Conservation (phyloP, 1,140 invertebrate species). For the Holcopasites calliopsidis region DNA sequence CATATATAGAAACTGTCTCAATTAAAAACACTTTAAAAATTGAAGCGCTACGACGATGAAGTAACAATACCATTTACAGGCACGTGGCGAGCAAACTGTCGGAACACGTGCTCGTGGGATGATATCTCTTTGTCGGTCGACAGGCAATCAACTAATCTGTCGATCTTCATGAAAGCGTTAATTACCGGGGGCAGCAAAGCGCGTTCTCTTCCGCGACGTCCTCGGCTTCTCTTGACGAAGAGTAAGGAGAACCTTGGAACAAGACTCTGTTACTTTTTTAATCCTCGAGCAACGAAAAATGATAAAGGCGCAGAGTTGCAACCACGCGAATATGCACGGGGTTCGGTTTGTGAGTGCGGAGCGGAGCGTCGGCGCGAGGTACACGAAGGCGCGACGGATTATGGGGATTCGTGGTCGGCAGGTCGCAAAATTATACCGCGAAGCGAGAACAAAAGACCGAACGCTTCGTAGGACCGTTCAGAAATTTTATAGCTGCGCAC, state of each 20-base stretch:
- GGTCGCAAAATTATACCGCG: conserved; percentile 41
- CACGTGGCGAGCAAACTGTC: background rate
- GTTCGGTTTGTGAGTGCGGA: conserved; percentile 23
- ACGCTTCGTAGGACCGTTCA: conserved; percentile 36
- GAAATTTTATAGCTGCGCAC: conserved; percentile 35
- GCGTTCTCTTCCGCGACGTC: background rate
- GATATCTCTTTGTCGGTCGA: conserved; percentile 9
- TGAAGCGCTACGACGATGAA: background rate
- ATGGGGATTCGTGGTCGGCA: conserved; percentile 43
- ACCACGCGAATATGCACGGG: conserved; percentile 5
- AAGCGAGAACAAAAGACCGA: conserved; percentile 44
- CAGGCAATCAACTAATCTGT: conserved; percentile 16
- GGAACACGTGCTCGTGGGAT: background rate
- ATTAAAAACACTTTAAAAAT: background rate
- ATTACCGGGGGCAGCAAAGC: background rate
- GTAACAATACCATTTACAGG: background rate
- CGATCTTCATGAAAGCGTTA: conserved; percentile 23
- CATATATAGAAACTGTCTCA: background rate
- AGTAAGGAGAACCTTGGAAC: no score
- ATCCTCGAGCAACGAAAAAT: background rate
- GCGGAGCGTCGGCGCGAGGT: background rate
- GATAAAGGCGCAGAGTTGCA: conserved; percentile 19
- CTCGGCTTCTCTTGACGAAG: background rate
- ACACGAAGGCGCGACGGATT: conserved; percentile 36
- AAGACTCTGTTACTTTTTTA: background rate